Base-by-base conservation (phyloP, 2,797 vertebrate genomes). In the Rhinatrema bivittatum region DNA sequence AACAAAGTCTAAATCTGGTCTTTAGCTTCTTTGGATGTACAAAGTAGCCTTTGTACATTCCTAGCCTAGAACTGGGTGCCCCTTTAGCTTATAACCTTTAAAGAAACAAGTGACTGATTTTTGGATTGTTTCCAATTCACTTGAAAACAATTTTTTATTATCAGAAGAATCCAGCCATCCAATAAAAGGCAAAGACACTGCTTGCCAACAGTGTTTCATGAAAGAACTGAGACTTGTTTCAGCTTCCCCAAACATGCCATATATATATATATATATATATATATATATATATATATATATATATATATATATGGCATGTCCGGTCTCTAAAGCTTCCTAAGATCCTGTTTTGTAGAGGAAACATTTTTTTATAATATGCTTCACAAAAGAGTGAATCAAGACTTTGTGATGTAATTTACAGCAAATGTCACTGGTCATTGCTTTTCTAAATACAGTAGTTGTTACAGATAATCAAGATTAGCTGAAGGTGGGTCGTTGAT, bases 81-180 rank as follows among this genome's bases (percentile, higher is more conserved):
- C 25, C 37, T n/a, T 60, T 51, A 56, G 61, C 51, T 60, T 70
- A 72, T 70, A 65, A 61, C 35, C 33, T 67, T 53, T 59, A 28
- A 49, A 20, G 10, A 53, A n/a, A 29, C 7, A 54, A 47, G 58
- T 42, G 28, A 54, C 20, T 41, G 38, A n/a, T n/a, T 42, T 19
- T 31, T 60, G 58, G 44, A 53, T 59, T 31, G 13, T 44, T 12
- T 44, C 39, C 27, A 55, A 42, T 16, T 13, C 35, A 57, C 23
- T 33, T 9, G 33, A 36, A 56, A 60, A 54, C 16, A 15, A 22
- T 32, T 19, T 9, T 33, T 38, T 25, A 28, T 41, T 50, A 42
- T 45, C 50, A 32, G 30, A 49, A 35, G 23, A 36, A 57, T 15
- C 32, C 20, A 54, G 23, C 16, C 41, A 16, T 48, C 7, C 47